Percentiles rank a stretch among this genome's conserved stretches.
Evolutionary conservation across 1,140 invertebrate genomes (phyloP).

Genomic region (Eupristina koningsbergeri): DNA sequence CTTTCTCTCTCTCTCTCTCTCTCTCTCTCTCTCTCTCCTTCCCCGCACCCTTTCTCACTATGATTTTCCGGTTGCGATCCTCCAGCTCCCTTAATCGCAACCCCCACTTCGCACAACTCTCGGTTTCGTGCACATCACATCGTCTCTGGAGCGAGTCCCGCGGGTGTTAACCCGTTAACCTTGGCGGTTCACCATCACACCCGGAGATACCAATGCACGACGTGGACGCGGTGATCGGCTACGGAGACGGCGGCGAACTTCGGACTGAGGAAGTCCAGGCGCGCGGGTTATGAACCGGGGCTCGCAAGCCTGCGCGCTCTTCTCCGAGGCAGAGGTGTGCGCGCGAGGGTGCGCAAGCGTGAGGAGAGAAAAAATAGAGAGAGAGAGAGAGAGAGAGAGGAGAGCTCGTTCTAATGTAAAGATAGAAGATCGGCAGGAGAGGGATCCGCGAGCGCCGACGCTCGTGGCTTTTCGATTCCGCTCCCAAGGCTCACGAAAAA

Average conservation of each 20-base stretch:
- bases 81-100: too few relatives aligned
- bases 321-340: slow-evolving; percentile 4
- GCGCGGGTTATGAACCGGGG: slow-evolving; percentile 13
- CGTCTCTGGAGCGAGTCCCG: not conserved
- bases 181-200: not conserved
- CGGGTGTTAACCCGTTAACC: not conserved
- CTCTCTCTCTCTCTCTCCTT: not conserved
- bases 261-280: slow-evolving; percentile 42
- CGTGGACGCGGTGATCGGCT: not conserved
- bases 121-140: not conserved
- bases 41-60: not conserved
- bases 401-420: not conserved
- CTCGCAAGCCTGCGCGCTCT: slow-evolving; percentile 38
- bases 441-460: not conserved
- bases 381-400: slow-evolving; percentile 9
- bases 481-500: not conserved
- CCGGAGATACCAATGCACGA: not conserved
- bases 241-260: not conserved
- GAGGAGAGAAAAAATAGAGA: not conserved
- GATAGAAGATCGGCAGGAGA: slow-evolving; percentile 2
- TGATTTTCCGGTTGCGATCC: too few relatives aligned
- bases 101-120: not conserved
- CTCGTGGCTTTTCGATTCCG: not conserved
- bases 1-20: not conserved
- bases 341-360: slow-evolving; percentile 9